These are phyloP conservation scores for Troilus luridus DNA, from an alignment of 2,888 invertebrate species.

Conservation along the genomic window DNA sequence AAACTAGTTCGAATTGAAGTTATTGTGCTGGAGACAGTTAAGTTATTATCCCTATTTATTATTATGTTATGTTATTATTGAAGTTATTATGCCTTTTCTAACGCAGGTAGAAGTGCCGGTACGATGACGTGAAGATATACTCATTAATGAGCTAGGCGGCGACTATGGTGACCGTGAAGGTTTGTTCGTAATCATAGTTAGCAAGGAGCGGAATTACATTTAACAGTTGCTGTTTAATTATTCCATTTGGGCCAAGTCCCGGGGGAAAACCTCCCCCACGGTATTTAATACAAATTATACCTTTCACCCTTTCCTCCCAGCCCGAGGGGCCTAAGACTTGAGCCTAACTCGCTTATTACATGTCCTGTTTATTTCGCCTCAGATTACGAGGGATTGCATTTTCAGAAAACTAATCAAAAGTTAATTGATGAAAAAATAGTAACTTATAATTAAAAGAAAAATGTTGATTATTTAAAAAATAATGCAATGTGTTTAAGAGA, in stretches of 20 bases:
- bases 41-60: no score
- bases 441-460: not conserved
- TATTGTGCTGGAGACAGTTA: not conserved
- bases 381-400: not conserved
- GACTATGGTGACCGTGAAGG: slow-evolving; percentile 29
- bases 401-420: not conserved
- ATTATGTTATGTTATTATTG: no score
- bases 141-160: not conserved
- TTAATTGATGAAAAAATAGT: not conserved
- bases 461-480: no score
- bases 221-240: slow-evolving; percentile 56
- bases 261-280: slow-evolving; percentile 29
- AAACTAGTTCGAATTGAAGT: not conserved
- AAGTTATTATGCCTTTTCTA: not conserved
- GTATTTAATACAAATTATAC: slow-evolving; percentile 52
- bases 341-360: not conserved
- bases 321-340: not conserved
- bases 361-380: not conserved
- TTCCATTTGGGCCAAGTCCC: slow-evolving; percentile 45
- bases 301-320: slow-evolving; percentile 36
- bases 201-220: slow-evolving; percentile 51
- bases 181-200: slow-evolving; percentile 58
- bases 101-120: not conserved
- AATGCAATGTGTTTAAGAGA: no score
- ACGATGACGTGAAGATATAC: not conserved